phyloP scores from a whole-genome alignment of 2,888 invertebrate species.

The Ganaspis brasiliensis region DNA sequence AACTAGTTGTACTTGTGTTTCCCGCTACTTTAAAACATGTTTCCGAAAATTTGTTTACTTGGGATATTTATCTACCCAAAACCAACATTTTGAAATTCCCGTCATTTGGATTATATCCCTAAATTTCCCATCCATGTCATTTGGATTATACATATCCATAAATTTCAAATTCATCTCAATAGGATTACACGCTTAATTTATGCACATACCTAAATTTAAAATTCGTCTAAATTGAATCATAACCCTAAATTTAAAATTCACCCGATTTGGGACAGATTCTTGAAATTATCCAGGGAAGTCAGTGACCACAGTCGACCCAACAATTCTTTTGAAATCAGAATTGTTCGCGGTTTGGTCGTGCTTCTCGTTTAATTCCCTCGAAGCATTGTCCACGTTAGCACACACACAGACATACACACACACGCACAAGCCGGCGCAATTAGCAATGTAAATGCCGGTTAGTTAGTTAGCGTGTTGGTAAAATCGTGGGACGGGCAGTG shows the following conservation, averaged over 20 bases:
- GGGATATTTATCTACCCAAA: too few species aligned
- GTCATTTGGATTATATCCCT: too few species aligned
- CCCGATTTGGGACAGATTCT: background rate
- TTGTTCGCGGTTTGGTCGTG: constrained; percentile 51
- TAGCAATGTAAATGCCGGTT: constrained; percentile 80
- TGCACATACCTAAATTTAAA: background rate
- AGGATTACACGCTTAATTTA: too few species aligned
- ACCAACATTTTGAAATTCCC: too few species aligned
- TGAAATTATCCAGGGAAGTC: constrained; percentile 3
- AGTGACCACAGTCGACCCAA: background rate
- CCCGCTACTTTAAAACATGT: too few species aligned
- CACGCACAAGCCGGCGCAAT: constrained; percentile 77
- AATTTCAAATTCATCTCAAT: too few species aligned
- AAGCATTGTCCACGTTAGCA: constrained; percentile 77
- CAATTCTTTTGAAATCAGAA: constrained; percentile 56
- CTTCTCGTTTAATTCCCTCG: constrained; percentile 72
- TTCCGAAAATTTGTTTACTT: too few species aligned
- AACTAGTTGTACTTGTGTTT: too few species aligned
- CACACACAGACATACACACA: constrained; percentile 73
- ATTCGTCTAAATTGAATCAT: background rate
- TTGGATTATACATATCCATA: too few species aligned
- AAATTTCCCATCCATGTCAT: too few species aligned
- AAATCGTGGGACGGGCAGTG: constrained; percentile 67
- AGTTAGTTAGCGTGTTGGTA: constrained; percentile 79
- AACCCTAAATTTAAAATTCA: background rate